Evolutionary conservation across 2,888 invertebrate species (phyloP), one percentile per base, ranked within the genome.

Genomic region (Cheilosia vernalis): DNA sequence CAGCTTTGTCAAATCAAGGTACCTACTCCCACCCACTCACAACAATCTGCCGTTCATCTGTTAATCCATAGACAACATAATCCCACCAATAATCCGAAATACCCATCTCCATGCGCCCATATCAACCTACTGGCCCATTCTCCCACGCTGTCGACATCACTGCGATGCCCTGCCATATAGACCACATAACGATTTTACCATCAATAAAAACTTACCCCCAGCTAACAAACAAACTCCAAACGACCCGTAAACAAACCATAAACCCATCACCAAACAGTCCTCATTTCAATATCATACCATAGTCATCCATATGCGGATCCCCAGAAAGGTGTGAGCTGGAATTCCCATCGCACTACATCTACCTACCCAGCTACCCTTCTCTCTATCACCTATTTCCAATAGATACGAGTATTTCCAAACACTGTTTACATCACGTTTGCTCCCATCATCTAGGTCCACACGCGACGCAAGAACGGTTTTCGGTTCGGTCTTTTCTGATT

Each of bases 211-310:
- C 67, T 61, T 85, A 81, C 85, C 85, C 77, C 85, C 85, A 85
- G 85, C 85, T 63, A 85, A 85, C 85, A 85, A 85, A 85, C 85
- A 85, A 85, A 81, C 85, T 85, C 67, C 72, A 85, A 80, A 72
- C 55, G 27, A 30, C 33, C 17, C 49, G 49, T 85, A 85, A 85
- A 85, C 85, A 85, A 85, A 81, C 67, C 53, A 85, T 85, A 85
- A 85, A 85, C 67, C 76, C 44, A 67, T 85, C 85, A 81, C 55
- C 76, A 76, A 80, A 80, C 76, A 80, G 42, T 80, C 55, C 80
- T 76, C 84, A 70, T 80, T 74, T 64, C 63, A n/a, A 63, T 64
- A 47, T 63, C 44, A 13, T 13, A 37, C 37, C 4, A 37, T 19
- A 67, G 24, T 27, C 60, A 64, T 64, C 17, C 10, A 19, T 33